Evolutionary conservation across 2,113 vertebrate species (phyloP).

Genomic region (Strix uralensis): DNA sequence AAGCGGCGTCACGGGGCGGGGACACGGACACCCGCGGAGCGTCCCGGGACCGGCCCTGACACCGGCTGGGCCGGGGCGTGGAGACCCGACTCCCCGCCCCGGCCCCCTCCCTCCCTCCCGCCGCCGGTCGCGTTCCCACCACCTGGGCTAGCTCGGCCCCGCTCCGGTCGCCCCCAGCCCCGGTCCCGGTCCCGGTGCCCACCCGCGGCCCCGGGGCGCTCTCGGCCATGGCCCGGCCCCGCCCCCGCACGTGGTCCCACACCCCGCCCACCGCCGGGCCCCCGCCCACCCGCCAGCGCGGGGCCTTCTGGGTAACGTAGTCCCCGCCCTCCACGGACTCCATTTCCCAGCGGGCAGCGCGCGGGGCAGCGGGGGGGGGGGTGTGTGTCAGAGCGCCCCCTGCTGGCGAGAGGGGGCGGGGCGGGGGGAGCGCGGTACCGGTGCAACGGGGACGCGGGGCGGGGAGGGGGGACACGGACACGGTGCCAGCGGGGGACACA

Average conservation of each 20-base stretch:
- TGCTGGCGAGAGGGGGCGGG: neutral
- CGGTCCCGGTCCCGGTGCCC: neutral
- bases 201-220: neutral
- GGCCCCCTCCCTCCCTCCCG: no score
- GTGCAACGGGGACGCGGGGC: neutral
- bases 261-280: no score
- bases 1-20: neutral
- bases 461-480: neutral
- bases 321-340: neutral
- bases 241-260: neutral
- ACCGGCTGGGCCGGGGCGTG: neutral
- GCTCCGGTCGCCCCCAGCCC: no score
- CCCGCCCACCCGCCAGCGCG: neutral
- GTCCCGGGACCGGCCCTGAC: neutral
- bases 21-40: neutral
- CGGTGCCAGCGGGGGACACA: no score
- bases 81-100: no score
- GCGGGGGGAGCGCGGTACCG: neutral
- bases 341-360: neutral
- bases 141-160: neutral
- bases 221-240: neutral
- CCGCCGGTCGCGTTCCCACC: neutral
- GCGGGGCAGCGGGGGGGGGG: fast-evolving
- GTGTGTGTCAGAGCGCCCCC: neutral
- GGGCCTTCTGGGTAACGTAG: neutral